These are phyloP conservation scores for Phaenicophaeus curvirostris DNA, from an alignment of 2,797 vertebrate genomes.

Conservation along the genomic window DNA sequence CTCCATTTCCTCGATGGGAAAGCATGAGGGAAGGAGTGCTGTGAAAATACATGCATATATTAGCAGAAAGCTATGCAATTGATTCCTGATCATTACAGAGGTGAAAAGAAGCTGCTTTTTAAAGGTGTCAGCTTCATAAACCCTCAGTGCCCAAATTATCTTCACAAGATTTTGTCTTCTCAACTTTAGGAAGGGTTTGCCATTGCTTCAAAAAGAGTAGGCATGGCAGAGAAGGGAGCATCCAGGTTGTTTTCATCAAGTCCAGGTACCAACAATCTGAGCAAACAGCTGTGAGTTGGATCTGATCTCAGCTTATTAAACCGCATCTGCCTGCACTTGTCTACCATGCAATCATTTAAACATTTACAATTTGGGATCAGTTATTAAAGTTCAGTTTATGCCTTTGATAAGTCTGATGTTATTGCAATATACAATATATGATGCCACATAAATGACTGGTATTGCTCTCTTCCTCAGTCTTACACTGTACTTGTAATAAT, in stretches of 20 bases:
- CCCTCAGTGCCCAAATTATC: not conserved
- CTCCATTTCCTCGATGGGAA: not conserved
- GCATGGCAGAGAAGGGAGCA: not conserved
- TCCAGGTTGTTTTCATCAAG: fast-evolving
- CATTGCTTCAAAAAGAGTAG: not conserved
- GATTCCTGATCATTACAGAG: not conserved
- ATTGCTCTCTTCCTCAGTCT: not conserved
- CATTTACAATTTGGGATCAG: slow-evolving; percentile 40
- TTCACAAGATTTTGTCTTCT: not conserved
- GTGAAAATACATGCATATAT: not conserved
- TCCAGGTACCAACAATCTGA: not conserved
- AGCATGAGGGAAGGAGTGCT: not conserved
- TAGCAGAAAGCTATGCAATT: not conserved
- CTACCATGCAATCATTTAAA: slow-evolving; percentile 18
- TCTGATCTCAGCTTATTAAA: slow-evolving; percentile 25
- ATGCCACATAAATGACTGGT: slow-evolving; percentile 5
- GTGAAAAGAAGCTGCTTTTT: not conserved
- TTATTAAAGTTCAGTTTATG: slow-evolving; percentile 14
- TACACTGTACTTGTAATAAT: not conserved
- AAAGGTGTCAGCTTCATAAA: not conserved
- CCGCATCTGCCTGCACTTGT: slow-evolving; percentile 16
- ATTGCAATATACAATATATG: not conserved
- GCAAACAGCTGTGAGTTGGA: not conserved
- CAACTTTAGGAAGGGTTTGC: not conserved
- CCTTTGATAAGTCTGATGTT: slow-evolving; percentile 35